phyloP scores from a whole-genome alignment of 2,888 invertebrate genomes.

The Campopleginae sp. region DNA sequence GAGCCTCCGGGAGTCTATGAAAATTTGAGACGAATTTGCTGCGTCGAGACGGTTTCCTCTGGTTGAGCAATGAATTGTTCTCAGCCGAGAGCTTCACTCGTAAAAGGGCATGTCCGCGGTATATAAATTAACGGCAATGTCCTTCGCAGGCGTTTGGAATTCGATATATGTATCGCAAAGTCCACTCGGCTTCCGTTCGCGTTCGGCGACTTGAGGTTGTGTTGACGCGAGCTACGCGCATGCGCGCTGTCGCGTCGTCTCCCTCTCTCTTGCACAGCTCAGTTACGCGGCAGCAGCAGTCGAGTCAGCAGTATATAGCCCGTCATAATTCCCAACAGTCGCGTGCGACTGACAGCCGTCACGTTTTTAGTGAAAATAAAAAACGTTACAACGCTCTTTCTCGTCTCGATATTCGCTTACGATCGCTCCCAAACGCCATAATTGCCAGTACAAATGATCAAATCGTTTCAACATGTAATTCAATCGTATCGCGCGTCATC shows the following conservation, averaged over 20 bases:
- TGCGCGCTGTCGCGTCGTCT: not conserved
- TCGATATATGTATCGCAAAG: not conserved
- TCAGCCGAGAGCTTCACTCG: not conserved
- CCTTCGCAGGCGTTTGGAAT: slow-evolving; percentile 1
- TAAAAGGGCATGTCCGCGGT: slow-evolving; percentile 3
- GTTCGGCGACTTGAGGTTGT: not conserved
- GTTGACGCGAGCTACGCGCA: not conserved
- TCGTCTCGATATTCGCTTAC: not conserved
- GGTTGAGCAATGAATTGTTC: not conserved
- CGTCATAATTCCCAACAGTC: slow-evolving; percentile 3
- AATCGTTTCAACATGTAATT: not conserved
- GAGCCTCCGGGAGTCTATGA: not conserved
- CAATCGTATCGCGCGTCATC: too few relatives aligned
- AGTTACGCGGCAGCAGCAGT: slow-evolving; percentile 10
- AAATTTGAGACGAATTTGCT: not conserved
- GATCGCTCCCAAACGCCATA: not conserved
- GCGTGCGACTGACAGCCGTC: slow-evolving; percentile 11
- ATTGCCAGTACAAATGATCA: not conserved
- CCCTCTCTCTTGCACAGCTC: slow-evolving; percentile 5
- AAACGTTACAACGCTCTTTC: not conserved
- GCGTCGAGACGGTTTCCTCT: not conserved
- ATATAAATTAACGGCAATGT: slow-evolving; percentile 5
- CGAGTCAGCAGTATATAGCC: slow-evolving; percentile 16
- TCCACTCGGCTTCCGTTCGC: not conserved
- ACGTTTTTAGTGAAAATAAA: slow-evolving; percentile 9